These are phyloP conservation scores for Morus bassanus DNA, from an alignment of 2,797 vertebrate genomes.

Conservation along the genomic window DNA sequence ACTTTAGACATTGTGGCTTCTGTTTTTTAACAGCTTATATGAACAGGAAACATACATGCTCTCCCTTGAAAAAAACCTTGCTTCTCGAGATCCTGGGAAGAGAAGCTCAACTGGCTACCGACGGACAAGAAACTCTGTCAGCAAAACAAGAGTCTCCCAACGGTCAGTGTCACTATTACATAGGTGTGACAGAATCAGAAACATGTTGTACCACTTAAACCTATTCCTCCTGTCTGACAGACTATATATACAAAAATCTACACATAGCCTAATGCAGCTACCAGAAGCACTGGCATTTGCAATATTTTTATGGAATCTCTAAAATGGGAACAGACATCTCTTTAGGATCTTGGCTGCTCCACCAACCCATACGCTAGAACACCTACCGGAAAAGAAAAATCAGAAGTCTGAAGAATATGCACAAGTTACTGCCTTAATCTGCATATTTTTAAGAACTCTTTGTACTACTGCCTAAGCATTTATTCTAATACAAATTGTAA, in stretches of 20 bases:
- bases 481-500: conserved; percentile 31
- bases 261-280: neutral
- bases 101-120: neutral
- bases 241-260: neutral
- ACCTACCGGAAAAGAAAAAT: neutral
- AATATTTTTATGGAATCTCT: neutral
- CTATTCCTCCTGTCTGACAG: neutral
- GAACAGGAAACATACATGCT: neutral
- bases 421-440: neutral
- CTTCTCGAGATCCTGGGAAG: neutral
- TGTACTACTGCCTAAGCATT: conserved; percentile 22
- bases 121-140: neutral
- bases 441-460: conserved; percentile 16
- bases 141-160: neutral
- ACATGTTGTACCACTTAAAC: neutral
- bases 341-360: conserved; percentile 10
- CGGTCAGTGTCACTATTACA: neutral
- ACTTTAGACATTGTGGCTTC: neutral
- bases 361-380: neutral
- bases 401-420: neutral
- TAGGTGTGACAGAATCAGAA: neutral
- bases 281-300: neutral
- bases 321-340: neutral
- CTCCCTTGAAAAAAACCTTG: neutral
- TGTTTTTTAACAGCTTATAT: neutral